Evolutionary conservation across 2,113 vertebrate species (phyloP), one percentile per base, ranked within the genome.

Genomic region (Engraulis encrasicolus): DNA sequence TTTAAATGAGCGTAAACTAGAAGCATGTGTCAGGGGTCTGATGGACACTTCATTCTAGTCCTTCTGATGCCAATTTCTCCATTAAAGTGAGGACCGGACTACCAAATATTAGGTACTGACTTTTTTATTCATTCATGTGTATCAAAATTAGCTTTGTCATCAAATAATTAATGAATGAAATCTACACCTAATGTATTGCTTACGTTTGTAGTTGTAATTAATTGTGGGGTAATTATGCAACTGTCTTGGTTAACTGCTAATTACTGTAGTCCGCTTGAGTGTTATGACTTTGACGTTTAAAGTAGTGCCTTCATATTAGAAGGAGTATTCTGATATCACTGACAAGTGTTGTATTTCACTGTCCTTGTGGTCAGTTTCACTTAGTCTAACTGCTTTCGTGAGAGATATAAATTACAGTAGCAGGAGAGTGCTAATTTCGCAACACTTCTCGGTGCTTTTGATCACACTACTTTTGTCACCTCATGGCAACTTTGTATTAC

Each of bases 21-120:
- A 91, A 89, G 77, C 86, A 78, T 90, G 91, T 89, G 84, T 36
- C 79, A 82, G 89, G 89, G 89, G 88, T 86, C 86, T 90, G 87
- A 85, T 83, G 87, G 87, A 83, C 85, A 86, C 86, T 66, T 88
- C 66, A 83, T 88, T 83, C 66, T 87, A 77, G 50, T 58, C 82
- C 83, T 89, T 37, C 9, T 80, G 14, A 88, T 91, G 88, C 77
- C 81, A 80, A 2, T 78, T 78, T 83, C 48, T 85, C 77, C 78
- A 79, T 86, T 34, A 74, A 74, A 5, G 81, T 92, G 84, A 93
- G 18, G 20, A 23, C 52, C 6, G 86, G 79, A 86, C 77, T 50
- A 74, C 81, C 78, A 82, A 23, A 86, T 45, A 2, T 80, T 86
- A 90, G 94, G 93, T 94, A 50, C 66, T 82, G 38, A 71, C 50